Evolutionary conservation across 2,888 invertebrate genomes (phyloP).

Genomic region (Gandaritis pyraliata): DNA sequence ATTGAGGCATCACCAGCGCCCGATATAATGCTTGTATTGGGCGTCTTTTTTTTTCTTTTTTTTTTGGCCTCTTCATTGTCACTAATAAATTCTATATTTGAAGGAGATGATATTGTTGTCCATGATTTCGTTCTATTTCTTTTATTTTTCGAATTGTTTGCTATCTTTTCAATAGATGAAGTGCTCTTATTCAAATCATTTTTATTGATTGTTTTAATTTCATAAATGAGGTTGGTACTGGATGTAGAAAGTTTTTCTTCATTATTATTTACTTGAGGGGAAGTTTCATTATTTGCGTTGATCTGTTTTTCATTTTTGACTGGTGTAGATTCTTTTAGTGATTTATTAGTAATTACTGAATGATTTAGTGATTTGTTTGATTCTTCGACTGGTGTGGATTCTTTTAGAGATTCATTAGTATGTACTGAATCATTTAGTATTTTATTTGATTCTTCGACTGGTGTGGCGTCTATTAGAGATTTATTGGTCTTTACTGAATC

Average conservation of each 20-base stretch:
- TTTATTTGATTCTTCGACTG: neutral
- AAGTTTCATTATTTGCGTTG: constrained; percentile 4
- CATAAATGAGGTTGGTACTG: constrained; percentile 53
- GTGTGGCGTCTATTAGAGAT: neutral
- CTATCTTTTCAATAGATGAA: constrained; percentile 48
- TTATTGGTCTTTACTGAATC: constrained; percentile 9
- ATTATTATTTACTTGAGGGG: constrained; percentile 24
- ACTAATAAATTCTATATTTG: constrained; percentile 5
- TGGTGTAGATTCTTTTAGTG: neutral
- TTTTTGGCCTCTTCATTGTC: constrained; percentile 9
- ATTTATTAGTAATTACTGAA: constrained; percentile 7
- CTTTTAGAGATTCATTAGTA: neutral
- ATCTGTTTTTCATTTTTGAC: constrained; percentile 2
- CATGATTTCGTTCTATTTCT: constrained; percentile 69
- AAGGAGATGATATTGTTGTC: constrained; percentile 47
- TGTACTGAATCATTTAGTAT: constrained; percentile 1
- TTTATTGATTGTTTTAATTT: constrained; percentile 45
- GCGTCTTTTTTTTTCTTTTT: constrained; percentile 4
- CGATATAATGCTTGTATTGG: constrained; percentile 44
- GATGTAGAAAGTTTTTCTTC: constrained; percentile 47
- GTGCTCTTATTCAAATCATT: constrained; percentile 59
- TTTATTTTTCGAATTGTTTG: constrained; percentile 48
- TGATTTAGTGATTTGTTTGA: neutral
- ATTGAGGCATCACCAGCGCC: constrained; percentile 54
- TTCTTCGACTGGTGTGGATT: no score